A percentile compares a stretch with the other conserved stretches of the same genome.
phyloP scores from a whole-genome alignment of 2,888 invertebrate genomes.

The Acanthosepion esculentum region DNA sequence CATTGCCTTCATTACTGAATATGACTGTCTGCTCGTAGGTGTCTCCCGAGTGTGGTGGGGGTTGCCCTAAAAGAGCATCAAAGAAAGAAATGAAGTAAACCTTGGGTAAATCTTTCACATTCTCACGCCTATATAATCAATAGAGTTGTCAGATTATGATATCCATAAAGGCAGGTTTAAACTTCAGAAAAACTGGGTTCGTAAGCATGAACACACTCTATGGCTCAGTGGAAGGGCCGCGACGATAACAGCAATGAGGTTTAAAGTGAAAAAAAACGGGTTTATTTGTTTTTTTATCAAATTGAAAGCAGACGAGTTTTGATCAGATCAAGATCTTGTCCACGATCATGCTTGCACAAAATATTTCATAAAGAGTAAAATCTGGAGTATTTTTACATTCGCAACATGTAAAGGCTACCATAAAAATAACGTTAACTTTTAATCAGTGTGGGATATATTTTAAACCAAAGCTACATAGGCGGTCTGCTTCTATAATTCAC shows the following conservation, averaged over 20 bases:
- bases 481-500: no score
- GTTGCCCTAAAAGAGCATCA: background rate
- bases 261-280: background rate
- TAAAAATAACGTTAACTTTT: no score
- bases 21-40: constrained; percentile 6
- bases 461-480: no score
- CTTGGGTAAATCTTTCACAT: background rate
- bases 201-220: background rate
- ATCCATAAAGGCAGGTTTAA: background rate
- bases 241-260: background rate
- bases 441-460: no score
- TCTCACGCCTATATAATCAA: constrained; percentile 8
- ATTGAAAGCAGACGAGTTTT: no score
- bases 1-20: background rate
- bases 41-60: background rate
- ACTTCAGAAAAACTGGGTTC: background rate
- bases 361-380: no score
- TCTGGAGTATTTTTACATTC: no score
- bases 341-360: no score
- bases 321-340: no score
- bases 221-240: background rate
- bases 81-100: background rate
- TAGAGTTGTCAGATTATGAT: background rate
- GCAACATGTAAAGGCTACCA: no score
- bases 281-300: no score